A percentile compares a stretch with the other conserved stretches of the same genome.
Conservation (phyloP, 2,888 invertebrate species). For the Lamellibrachia columna region DNA sequence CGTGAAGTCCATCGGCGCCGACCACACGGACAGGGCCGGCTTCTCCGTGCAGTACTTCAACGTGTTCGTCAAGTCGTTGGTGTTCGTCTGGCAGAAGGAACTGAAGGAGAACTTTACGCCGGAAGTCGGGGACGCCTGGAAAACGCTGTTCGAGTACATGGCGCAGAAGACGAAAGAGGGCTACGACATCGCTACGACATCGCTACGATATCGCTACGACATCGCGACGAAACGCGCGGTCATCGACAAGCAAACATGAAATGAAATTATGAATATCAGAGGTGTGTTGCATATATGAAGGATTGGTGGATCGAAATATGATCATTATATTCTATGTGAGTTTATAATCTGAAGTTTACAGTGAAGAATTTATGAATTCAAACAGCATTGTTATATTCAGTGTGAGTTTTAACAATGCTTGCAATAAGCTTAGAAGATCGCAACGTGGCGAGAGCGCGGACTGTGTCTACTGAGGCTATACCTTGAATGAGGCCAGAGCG, state of each 20-base stretch:
- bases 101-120: conserved; percentile 28
- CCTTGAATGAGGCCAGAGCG: too few relatives aligned
- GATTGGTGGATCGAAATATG: too few relatives aligned
- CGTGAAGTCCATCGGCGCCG: not conserved
- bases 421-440: too few relatives aligned
- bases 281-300: not conserved
- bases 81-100: conserved; percentile 29
- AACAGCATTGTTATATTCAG: not conserved
- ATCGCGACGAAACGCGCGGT: not conserved
- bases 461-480: too few relatives aligned
- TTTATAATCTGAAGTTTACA: not conserved
- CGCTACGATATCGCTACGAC: not conserved
- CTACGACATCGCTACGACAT: not conserved
- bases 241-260: not conserved
- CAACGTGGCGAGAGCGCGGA: too few relatives aligned
- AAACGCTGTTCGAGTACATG: not conserved
- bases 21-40: conserved; percentile 20
- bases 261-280: not conserved
- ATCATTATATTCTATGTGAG: too few relatives aligned
- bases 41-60: conserved; percentile 30
- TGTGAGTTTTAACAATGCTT: not conserved
- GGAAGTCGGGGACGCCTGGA: conserved; percentile 24
- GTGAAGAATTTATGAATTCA: not conserved
- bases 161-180: not conserved
- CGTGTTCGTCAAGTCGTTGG: conserved; percentile 29